Evolutionary conservation across 2,888 invertebrate species (phyloP).

Genomic region (Melanargia galathea): DNA sequence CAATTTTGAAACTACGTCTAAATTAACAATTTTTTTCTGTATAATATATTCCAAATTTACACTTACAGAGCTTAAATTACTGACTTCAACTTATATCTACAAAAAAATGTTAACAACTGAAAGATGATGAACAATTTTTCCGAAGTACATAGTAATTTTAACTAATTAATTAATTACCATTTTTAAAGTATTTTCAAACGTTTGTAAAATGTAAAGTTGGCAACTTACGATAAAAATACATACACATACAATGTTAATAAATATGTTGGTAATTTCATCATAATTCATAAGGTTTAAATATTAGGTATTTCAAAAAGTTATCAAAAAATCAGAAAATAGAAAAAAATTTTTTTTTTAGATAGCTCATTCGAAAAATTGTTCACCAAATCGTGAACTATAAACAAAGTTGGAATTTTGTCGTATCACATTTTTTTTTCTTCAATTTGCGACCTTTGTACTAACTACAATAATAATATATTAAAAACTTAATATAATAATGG

Average conservation of each 20-base stretch:
- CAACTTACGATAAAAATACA: too few relatives aligned
- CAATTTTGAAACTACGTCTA: not conserved
- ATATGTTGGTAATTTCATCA: too few relatives aligned
- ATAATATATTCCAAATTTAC: not conserved
- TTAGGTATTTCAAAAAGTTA: not conserved
- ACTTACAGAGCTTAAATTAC: conserved; percentile 11
- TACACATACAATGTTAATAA: too few relatives aligned
- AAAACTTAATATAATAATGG: not conserved
- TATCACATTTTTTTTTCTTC: conserved; percentile 3
- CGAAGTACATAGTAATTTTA: too few relatives aligned
- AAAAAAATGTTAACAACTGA: not conserved
- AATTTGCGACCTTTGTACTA: conserved; percentile 9
- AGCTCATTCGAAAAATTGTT: not conserved
- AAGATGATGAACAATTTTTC: not conserved
- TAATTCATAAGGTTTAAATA: not conserved
- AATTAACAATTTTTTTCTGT: not conserved
- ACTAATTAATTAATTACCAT: too few relatives aligned
- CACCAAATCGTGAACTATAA: not conserved
- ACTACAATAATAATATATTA: conserved; percentile 4
- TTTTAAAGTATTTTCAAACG: too few relatives aligned
- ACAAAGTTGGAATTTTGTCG: conserved; percentile 7
- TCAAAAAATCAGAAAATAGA: not conserved
- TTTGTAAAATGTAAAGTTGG: too few relatives aligned
- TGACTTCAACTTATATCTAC: conserved; percentile 15
- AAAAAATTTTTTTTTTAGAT: not conserved